A percentile compares a stretch with the other conserved stretches of the same genome.
Conservation (phyloP, 2,888 invertebrate genomes). For the Saturnia japonica region DNA sequence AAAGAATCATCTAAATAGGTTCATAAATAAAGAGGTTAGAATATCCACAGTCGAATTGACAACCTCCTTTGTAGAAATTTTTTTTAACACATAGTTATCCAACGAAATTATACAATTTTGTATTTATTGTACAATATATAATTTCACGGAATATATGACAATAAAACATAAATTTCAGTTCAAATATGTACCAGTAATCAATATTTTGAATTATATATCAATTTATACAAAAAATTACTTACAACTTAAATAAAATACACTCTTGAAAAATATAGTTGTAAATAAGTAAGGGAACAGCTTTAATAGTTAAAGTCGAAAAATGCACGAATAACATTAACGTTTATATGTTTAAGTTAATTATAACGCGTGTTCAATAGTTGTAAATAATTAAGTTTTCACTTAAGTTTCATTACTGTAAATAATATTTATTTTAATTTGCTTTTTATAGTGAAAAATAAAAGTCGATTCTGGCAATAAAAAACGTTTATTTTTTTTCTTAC, state of each 20-base stretch:
- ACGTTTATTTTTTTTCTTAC: constrained; percentile 65
- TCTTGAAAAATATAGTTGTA: constrained; percentile 31
- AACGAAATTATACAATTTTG: not conserved
- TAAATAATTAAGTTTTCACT: constrained; percentile 22
- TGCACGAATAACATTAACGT: constrained; percentile 30
- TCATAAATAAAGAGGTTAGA: too few relatives aligned
- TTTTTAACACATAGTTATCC: not conserved
- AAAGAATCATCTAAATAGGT: too few relatives aligned
- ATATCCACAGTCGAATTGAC: too few relatives aligned
- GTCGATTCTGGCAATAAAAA: constrained; percentile 73
- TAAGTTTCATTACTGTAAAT: constrained; percentile 42
- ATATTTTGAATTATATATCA: too few relatives aligned
- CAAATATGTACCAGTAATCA: too few relatives aligned
- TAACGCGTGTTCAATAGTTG: constrained; percentile 5
- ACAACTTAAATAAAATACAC: not conserved
- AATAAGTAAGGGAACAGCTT: constrained; percentile 60
- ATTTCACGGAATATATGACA: too few relatives aligned
- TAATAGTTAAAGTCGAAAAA: constrained; percentile 56
- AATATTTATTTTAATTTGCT: constrained; percentile 39
- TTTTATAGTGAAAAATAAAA: constrained; percentile 54
- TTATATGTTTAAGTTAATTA: constrained; percentile 1
- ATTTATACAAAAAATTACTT: not conserved
- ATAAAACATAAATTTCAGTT: too few relatives aligned
- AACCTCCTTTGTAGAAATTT: too few relatives aligned
- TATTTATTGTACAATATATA: too few relatives aligned